Evolutionary conservation across 1,140 invertebrate genomes (phyloP).

Genomic region (Holotrichia oblita): DNA sequence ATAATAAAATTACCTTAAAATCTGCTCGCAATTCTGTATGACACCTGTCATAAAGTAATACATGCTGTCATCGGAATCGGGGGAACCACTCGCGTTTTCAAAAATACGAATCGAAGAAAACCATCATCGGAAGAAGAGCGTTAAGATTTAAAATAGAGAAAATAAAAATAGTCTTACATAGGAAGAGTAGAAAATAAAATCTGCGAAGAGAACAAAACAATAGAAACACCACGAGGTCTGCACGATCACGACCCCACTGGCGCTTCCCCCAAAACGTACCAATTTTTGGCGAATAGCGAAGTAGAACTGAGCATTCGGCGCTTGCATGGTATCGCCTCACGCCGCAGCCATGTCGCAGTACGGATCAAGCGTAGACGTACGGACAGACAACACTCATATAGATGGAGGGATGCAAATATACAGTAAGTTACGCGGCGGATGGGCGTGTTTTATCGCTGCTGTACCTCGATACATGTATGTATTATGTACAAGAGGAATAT

Average conservation of each 20-base stretch:
- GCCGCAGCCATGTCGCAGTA: not conserved
- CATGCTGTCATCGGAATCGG: conserved; percentile 48
- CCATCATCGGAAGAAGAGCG: too few species aligned
- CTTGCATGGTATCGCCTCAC: not conserved
- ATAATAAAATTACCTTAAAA: conserved; percentile 53
- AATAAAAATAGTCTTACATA: too few species aligned
- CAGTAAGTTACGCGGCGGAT: not conserved
- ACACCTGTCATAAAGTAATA: conserved; percentile 59
- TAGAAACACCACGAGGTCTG: too few species aligned
- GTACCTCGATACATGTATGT: not conserved
- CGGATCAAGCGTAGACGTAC: not conserved
- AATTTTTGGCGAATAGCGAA: not conserved
- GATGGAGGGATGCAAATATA: not conserved
- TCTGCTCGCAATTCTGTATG: conserved; percentile 57
- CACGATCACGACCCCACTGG: too few species aligned
- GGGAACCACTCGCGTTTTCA: too few species aligned
- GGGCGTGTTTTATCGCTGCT: not conserved
- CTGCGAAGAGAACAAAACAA: too few species aligned
- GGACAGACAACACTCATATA: not conserved
- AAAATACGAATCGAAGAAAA: too few species aligned
- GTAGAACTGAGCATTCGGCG: not conserved
- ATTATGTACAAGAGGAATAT: too few species aligned
- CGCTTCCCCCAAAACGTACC: not conserved
- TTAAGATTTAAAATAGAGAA: too few species aligned
- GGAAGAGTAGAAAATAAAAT: too few species aligned